phyloP scores from a whole-genome alignment of 2,797 vertebrate species.

The Anguilla anguilla region DNA sequence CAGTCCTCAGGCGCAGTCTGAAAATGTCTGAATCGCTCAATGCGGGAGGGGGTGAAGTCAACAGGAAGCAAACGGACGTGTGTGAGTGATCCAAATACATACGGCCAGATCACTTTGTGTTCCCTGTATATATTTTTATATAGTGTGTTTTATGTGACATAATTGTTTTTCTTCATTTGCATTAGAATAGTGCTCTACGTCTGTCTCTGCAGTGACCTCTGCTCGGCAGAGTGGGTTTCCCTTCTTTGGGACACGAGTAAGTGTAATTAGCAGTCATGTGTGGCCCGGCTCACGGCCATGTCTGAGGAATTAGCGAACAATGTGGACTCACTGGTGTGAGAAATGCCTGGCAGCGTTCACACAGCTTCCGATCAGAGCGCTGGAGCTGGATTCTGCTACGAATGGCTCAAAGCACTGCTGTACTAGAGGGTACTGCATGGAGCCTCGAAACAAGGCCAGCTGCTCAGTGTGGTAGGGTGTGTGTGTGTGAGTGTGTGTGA shows the following conservation, averaged over 20 bases:
- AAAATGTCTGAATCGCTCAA: conserved; percentile 59
- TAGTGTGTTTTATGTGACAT: neutral
- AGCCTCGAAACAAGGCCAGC: neutral
- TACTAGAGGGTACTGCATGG: neutral
- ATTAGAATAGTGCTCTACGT: neutral
- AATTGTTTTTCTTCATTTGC: neutral
- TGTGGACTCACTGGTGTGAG: conserved; percentile 15
- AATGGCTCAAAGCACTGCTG: neutral
- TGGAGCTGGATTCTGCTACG: neutral
- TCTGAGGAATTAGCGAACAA: neutral
- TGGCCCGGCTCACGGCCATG: conserved; percentile 21
- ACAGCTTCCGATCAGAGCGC: conserved; percentile 19
- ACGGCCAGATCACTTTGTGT: too few species aligned
- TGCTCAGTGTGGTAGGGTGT: neutral
- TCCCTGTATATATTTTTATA: neutral
- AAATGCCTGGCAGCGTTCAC: conserved; percentile 14
- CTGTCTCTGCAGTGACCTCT: neutral
- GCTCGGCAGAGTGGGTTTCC: neutral
- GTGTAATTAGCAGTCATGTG: conserved; percentile 22
- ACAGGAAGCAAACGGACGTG: neutral
- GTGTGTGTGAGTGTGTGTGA: neutral
- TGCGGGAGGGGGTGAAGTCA: neutral
- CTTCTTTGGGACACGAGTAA: neutral
- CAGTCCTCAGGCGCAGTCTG: conserved; percentile 66
- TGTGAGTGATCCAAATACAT: neutral